Percentiles rank a stretch among this genome's conserved stretches.
phyloP scores from a whole-genome alignment of 2,797 vertebrate species.

The Poeciliopsis presidionis region DNA sequence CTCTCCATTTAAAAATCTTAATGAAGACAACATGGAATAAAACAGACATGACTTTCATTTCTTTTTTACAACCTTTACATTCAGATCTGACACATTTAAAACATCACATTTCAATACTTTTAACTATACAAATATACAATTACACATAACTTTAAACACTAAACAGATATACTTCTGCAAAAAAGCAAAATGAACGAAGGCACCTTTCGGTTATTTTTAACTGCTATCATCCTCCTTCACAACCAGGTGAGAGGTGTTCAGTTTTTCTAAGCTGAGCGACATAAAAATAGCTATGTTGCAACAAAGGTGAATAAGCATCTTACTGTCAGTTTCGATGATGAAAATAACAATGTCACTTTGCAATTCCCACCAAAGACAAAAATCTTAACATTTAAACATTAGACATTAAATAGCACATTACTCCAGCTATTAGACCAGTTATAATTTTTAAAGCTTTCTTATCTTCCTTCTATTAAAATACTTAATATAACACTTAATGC shows the following conservation, averaged over 20 bases:
- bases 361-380: neutral
- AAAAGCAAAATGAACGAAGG: neutral
- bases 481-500: neutral
- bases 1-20: neutral
- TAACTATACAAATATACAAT: neutral
- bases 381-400: neutral
- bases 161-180: neutral
- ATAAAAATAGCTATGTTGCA: neutral
- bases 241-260: conserved; percentile 37
- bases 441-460: neutral
- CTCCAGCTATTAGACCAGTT: neutral
- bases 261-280: neutral
- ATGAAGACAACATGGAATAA: neutral
- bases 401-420: neutral
- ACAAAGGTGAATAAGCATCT: neutral
- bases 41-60: neutral
- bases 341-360: neutral
- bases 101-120: neutral
- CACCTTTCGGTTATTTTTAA: conserved; percentile 16
- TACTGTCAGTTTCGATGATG: neutral
- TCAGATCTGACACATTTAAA: conserved; percentile 4
- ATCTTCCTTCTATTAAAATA: neutral
- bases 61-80: neutral
- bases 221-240: conserved; percentile 25
- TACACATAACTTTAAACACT: neutral